phyloP scores from a whole-genome alignment of 2,797 vertebrate genomes.

The Tapirus indicus region DNA sequence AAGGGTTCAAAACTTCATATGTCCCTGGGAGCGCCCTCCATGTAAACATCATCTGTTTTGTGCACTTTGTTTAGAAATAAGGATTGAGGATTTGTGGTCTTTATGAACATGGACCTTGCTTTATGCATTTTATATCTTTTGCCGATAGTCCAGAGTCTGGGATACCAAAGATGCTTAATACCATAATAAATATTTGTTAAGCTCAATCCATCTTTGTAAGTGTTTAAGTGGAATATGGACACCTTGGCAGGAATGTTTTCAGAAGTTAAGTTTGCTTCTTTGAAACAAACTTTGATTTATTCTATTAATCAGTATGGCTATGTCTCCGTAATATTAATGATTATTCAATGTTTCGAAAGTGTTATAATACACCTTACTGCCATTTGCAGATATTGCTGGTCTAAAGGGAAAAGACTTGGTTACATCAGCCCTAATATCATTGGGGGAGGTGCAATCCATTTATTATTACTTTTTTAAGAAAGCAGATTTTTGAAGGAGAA shows the following conservation, averaged over 20 bases:
- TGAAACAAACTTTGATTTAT: background rate
- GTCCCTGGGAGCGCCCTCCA: too few relatives aligned
- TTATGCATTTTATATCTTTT: background rate
- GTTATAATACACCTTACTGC: background rate
- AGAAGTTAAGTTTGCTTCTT: constrained; percentile 9
- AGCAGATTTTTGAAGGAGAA: background rate
- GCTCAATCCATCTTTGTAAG: background rate
- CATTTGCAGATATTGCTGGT: background rate
- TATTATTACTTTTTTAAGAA: background rate
- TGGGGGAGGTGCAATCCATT: background rate
- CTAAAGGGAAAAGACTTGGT: background rate
- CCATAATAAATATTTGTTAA: background rate
- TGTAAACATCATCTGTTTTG: background rate
- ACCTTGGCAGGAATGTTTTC: background rate
- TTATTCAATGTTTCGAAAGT: background rate
- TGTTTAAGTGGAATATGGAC: background rate
- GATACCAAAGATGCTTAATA: background rate
- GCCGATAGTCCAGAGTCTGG: background rate
- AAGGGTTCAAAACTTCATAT: background rate
- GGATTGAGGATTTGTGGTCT: background rate
- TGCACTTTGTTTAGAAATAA: background rate
- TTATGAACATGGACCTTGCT: background rate
- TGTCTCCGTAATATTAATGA: background rate
- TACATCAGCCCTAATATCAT: background rate
- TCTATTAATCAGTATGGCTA: background rate